Evolutionary conservation across 2,888 invertebrate species (phyloP), one percentile per base, ranked within the genome.

Genomic region (Trisateles emortualis): DNA sequence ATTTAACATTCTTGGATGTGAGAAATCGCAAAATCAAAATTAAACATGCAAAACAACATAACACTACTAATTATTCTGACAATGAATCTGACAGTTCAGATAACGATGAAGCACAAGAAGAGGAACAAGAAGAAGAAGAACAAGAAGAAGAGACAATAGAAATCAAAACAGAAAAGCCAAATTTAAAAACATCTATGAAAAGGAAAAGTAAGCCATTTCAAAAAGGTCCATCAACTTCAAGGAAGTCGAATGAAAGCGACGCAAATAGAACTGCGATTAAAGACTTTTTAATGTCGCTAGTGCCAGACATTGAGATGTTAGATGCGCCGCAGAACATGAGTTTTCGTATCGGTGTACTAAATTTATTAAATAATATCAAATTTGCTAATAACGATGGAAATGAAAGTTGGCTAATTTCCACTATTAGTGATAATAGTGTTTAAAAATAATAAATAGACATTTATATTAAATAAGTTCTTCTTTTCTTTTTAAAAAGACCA

Each of bases 331-430:
- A 47, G 10, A 58, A 51, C 19, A 66, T 66, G 60, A 41, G 4
- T 4, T 66, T 66, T 13, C 66, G 66, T 14, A 11, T 66, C 3
- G 66, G 57, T 2, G 69, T 68, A 5, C 10, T 66, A 0, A 64
- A 53, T 50, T 17, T 68, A 10, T 32, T 66, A 16, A 52, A 56
- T 19, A 38, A 47, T 16, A 54, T 66, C 5, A 66, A 64, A 44
- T 68, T 56, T 51, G 35, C 48, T 0, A 16, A 13, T 8, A 4
- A 1, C 17, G 24, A 17, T 41, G 9, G 22, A 2, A 29, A 43
- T 16, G 50, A 50, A 8, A 50, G 43, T 30, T 43, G 50, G 50
- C 14, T 50, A 8, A 50, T 50, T 43, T 43, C 50, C 9, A 50
- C 50, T 5, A 13, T 43, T 6, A 6, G 5, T 26, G 26, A 26